Conservation (phyloP, 1,140 invertebrate species). For the Pseudoatta argentina region DNA sequence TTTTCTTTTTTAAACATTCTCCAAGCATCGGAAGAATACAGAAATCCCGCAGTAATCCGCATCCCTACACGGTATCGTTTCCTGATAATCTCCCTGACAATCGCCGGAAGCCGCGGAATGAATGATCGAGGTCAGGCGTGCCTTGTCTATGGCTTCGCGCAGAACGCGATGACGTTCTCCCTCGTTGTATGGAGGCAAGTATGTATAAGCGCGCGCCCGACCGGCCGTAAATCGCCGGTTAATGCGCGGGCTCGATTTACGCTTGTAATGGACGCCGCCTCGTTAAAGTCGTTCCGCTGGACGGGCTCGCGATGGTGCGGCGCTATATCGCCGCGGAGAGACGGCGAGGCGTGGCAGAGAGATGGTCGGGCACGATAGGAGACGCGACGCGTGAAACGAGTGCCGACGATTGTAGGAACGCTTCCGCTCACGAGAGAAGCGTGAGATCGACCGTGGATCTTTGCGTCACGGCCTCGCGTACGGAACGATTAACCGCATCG, state of each 20-base stretch:
- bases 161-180: conserved; percentile 26
- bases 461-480: neutral
- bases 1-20: neutral
- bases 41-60: neutral
- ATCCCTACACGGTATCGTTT: neutral
- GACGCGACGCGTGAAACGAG: conserved; percentile 17
- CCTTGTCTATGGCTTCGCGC: conserved; percentile 26
- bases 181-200: neutral
- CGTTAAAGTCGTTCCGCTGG: conserved; percentile 57
- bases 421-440: conserved; percentile 40
- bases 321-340: conserved; percentile 21
- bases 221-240: conserved; percentile 46
- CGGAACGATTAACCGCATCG: conserved; percentile 43
- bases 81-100: conserved; percentile 31
- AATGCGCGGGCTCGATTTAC: conserved; percentile 52
- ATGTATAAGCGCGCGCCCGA: conserved; percentile 16
- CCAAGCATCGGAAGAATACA: neutral
- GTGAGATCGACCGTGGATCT: conserved; percentile 9
- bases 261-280: conserved; percentile 55
- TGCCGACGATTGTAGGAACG: neutral
- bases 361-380: conserved; percentile 34
- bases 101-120: conserved; percentile 33
- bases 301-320: conserved; percentile 26
- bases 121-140: conserved; percentile 39
- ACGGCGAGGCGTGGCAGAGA: conserved; percentile 48